Evolutionary conservation across 1,140 invertebrate genomes (phyloP), one percentile per base, ranked within the genome.

Genomic region (Drosophila auraria): DNA sequence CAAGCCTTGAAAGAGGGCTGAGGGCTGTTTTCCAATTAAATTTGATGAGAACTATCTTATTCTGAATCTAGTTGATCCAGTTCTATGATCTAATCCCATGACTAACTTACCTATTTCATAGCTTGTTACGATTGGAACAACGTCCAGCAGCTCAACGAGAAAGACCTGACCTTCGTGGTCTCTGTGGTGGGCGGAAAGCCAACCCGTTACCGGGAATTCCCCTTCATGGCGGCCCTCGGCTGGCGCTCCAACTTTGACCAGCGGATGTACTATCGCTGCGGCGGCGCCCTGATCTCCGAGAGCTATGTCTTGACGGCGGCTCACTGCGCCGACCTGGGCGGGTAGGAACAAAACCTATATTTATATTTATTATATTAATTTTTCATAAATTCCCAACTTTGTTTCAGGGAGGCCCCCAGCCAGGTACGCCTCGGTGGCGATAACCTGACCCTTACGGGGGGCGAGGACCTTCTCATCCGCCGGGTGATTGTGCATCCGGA

Each of bases 211-310:
- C 92, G 93, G 53, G 94, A 94, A 78, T 94, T 93, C 58, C 93
- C 94, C n/a, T 94, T 93, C 60, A 94, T 94, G 94, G 84, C 84
- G 12, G 93, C 93, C 14, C 51, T 93, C 2, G 93, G 92, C 30
- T 93, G 92, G 84, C 61, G 59, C 5, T 91, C 91, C 1, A 83
- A 75, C 27, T 74, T 77, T 5, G 83, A 90, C 15, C 66, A 64
- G 14, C 62, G 44, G 0, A 62, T 80, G 6, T 93, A 82, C 30
- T 90, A 80, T 58, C 84, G 87, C 14, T 93, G 93, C 44, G 93
- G 92, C n/a, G 93, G 92, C 2, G 77, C 83, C 1, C 59, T 93
- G 1, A 92, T 93, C 45, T 81, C 92, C 1, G 51, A 73, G 5
- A 83, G 49, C 27, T 93, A 77, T 61, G 81, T 93, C 6, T n/a